These are phyloP conservation scores for Ormyrus nitidulus DNA, from an alignment of 2,888 invertebrate species.

Conservation along the genomic window DNA sequence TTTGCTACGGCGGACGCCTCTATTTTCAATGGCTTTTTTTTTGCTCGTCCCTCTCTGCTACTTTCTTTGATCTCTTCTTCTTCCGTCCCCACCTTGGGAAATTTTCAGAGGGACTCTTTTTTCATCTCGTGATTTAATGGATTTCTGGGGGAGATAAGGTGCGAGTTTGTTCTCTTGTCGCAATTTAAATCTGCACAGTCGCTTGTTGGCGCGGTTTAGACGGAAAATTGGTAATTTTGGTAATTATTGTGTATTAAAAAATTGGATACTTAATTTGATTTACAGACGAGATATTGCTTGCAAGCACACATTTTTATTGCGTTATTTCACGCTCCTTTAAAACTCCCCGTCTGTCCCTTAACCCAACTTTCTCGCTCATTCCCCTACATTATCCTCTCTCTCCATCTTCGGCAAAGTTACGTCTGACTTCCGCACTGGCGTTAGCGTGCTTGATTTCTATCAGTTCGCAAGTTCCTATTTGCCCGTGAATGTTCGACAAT, in stretches of 20 bases:
- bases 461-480: conserved; percentile 44
- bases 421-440: conserved; percentile 4
- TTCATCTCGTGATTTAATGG: conserved; percentile 4
- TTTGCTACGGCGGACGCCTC: conserved; percentile 1
- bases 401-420: conserved; percentile 6
- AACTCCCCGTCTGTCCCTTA: neutral
- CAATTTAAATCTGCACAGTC: neutral
- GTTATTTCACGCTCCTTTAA: neutral
- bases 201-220: neutral
- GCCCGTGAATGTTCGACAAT: conserved; percentile 50
- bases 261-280: too few species aligned
- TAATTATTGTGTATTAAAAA: neutral
- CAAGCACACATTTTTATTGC: too few species aligned
- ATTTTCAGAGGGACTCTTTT: conserved; percentile 27
- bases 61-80: conserved; percentile 13
- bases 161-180: neutral
- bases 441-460: conserved; percentile 51
- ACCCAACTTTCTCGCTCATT: neutral
- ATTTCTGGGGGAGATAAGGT: neutral
- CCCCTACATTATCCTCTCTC: conserved; percentile 15
- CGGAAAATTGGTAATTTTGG: neutral
- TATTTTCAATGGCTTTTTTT: conserved; percentile 8
- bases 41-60: neutral
- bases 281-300: too few species aligned
- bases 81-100: conserved; percentile 1